Conservation (phyloP, 2,797 vertebrate genomes). For the Xyrichtys novacula region DNA sequence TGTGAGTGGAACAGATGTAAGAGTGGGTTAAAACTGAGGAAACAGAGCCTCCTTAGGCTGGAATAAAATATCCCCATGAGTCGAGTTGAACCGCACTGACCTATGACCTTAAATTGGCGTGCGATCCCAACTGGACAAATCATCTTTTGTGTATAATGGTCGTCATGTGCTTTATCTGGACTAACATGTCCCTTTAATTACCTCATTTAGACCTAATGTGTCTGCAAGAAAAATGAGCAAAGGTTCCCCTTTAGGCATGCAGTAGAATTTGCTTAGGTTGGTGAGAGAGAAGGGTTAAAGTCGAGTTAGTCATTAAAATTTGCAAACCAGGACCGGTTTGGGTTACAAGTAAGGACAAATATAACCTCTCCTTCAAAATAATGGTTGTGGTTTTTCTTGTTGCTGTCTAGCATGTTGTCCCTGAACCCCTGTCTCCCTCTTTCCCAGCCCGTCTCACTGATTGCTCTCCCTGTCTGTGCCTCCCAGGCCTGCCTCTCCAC, state of each 20-base stretch:
- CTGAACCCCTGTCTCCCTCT: slow-evolving; percentile 19
- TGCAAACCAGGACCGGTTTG: neutral
- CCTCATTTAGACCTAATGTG: slow-evolving; percentile 16
- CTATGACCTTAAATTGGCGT: neutral
- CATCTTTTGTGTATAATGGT: neutral
- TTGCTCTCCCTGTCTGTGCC: slow-evolving; percentile 44
- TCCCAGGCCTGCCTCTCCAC: slow-evolving; percentile 54
- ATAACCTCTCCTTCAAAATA: slow-evolving; percentile 4
- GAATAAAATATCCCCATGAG: neutral
- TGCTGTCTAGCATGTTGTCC: slow-evolving; percentile 25
- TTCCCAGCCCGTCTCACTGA: slow-evolving; percentile 44
- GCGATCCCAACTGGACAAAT: neutral
- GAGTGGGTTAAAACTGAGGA: neutral
- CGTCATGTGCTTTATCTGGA: neutral
- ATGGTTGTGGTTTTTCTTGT: slow-evolving; percentile 30
- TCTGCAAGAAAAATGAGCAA: neutral
- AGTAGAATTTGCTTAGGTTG: slow-evolving; percentile 16
- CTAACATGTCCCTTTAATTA: neutral
- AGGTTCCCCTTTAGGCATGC: neutral
- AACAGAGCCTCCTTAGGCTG: neutral
- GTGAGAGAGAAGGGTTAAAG: slow-evolving; percentile 5
- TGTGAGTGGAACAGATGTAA: neutral
- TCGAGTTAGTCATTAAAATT: slow-evolving; percentile 6
- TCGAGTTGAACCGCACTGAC: neutral
- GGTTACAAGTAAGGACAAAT: neutral